These are phyloP conservation scores for Folsomia candida DNA, from an alignment of 2,888 invertebrate genomes.

Conservation along the genomic window DNA sequence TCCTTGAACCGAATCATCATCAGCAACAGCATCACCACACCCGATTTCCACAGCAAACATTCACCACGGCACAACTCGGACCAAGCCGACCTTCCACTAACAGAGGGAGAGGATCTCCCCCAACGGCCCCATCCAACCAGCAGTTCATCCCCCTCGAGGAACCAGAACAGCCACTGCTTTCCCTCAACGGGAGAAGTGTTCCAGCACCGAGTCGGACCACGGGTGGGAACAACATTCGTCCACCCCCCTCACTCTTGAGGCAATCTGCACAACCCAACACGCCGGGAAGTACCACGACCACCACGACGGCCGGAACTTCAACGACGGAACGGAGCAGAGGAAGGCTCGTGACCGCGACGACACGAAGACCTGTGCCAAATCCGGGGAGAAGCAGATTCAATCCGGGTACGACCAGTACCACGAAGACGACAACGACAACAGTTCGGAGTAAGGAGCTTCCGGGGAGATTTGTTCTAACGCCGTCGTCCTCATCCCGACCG, in stretches of 20 bases:
- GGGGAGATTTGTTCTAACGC: constrained; percentile 15
- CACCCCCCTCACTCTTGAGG: constrained; percentile 17
- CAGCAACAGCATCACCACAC: constrained; percentile 6
- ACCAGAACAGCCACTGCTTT: neutral
- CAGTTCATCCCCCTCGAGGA: neutral
- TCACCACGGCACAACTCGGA: constrained; percentile 1
- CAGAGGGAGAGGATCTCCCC: neutral
- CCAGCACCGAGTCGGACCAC: neutral
- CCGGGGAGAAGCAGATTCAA: constrained; percentile 27
- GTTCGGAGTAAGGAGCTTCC: neutral
- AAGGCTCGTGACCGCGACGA: constrained; percentile 22
- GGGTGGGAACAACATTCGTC: constrained; percentile 16
- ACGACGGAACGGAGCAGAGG: constrained; percentile 15
- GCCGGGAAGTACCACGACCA: neutral
- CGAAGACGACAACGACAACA: neutral
- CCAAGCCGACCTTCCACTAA: neutral
- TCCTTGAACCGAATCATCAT: neutral
- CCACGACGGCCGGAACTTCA: neutral
- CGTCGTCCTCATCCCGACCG: constrained; percentile 34
- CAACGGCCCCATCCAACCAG: neutral
- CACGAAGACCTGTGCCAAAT: constrained; percentile 13
- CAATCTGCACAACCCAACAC: too few relatives aligned
- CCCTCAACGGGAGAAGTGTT: constrained; percentile 4
- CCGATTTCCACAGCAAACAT: neutral
- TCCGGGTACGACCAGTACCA: constrained; percentile 1